A percentile compares a stretch with the other conserved stretches of the same genome.
phyloP scores from a whole-genome alignment of 2,113 vertebrate species.

The Clarias macrocephalus region DNA sequence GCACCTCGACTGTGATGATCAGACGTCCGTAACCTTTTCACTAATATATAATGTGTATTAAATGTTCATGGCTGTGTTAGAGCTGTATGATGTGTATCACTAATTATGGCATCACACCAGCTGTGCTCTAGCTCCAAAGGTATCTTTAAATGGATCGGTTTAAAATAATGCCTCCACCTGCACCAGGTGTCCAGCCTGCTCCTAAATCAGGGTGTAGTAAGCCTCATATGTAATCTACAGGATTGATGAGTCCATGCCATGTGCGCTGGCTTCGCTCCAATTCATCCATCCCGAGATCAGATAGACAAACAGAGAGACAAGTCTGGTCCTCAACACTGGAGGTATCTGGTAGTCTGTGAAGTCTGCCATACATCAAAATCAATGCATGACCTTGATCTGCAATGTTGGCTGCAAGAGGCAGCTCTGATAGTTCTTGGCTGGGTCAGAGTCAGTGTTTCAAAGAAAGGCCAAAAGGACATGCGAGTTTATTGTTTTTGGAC shows the following conservation, averaged over 20 bases:
- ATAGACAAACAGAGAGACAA: slow-evolving; percentile 15
- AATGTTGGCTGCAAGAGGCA: slow-evolving; percentile 10
- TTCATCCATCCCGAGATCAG: slow-evolving; percentile 9
- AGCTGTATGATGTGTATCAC: background rate
- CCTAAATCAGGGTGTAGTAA: background rate
- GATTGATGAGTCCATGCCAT: background rate
- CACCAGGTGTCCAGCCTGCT: background rate
- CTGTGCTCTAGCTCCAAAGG: background rate
- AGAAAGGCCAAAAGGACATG: slow-evolving; percentile 42
- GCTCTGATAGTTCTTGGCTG: slow-evolving; percentile 17
- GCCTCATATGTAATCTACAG: background rate
- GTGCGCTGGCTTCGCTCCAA: background rate
- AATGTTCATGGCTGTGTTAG: background rate
- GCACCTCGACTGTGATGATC: background rate
- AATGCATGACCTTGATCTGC: slow-evolving; percentile 31
- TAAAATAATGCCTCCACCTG: background rate
- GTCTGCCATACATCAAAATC: slow-evolving; percentile 39
- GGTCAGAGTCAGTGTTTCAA: slow-evolving; percentile 24
- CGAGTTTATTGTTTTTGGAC: slow-evolving; percentile 41
- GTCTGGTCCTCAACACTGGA: slow-evolving; percentile 26
- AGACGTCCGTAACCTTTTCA: background rate
- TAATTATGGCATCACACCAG: background rate
- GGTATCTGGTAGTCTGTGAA: slow-evolving; percentile 36
- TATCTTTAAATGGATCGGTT: background rate
- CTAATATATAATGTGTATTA: background rate